Evolutionary conservation across 2,113 vertebrate genomes (phyloP).

Genomic region (Calonectris borealis): DNA sequence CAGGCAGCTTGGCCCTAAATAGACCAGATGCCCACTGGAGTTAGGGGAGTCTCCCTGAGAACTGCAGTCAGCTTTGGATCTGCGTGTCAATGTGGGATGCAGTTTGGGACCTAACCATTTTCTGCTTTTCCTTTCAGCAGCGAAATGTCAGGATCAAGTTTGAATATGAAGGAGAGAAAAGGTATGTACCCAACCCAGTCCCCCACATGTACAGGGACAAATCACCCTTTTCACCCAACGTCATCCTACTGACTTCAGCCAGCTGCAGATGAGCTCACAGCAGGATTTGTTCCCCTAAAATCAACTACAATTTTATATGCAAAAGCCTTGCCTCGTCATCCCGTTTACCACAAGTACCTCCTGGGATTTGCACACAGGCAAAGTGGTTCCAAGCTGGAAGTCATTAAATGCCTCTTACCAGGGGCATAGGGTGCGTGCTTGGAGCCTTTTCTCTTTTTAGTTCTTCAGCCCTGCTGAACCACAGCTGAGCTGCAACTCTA

Average conservation of each 20-base stretch:
- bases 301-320: background rate
- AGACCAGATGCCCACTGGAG: background rate
- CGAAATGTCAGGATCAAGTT: constrained; percentile 91
- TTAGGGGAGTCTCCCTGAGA: background rate
- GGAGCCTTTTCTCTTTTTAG: background rate
- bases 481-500: background rate
- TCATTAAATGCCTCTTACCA: background rate
- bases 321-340: background rate
- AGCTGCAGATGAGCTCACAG: constrained; percentile 35
- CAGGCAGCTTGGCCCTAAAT: background rate
- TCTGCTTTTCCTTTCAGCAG: constrained; percentile 57
- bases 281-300: background rate
- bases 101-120: background rate
- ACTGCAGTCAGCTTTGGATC: background rate
- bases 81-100: background rate
- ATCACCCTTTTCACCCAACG: background rate
- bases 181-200: constrained; percentile 71
- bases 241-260: background rate
- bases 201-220: rapidly evolving
- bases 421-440: background rate
- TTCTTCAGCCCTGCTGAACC: background rate
- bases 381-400: background rate
- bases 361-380: background rate
- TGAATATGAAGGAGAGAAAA: constrained; percentile 93
- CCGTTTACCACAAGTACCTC: background rate